Conservation (phyloP, 2,113 vertebrate genomes). For the Eurystomus gularis region DNA sequence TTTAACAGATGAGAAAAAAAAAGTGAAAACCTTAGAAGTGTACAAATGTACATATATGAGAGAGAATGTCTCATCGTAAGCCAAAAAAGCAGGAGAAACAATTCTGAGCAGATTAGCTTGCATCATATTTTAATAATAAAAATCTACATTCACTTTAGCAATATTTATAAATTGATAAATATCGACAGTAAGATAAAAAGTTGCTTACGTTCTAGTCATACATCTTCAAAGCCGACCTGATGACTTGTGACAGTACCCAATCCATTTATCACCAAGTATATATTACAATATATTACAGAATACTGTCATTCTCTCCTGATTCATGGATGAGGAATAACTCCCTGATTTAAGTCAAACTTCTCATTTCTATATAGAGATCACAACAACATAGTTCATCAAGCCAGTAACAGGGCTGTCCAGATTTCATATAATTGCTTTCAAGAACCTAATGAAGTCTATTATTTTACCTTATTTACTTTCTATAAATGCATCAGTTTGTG, state of each 20-base stretch:
- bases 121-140: conserved; percentile 42
- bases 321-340: conserved; percentile 27
- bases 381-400: conserved; percentile 37
- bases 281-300: conserved; percentile 59
- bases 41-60: background rate
- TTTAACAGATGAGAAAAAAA: conserved; percentile 69
- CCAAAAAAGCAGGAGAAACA: background rate
- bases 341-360: conserved; percentile 51
- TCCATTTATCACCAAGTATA: conserved; percentile 54
- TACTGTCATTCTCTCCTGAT: conserved; percentile 44
- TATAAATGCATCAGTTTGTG: background rate
- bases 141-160: conserved; percentile 29
- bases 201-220: conserved; percentile 29
- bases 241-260: conserved; percentile 53
- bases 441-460: background rate
- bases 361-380: conserved; percentile 36
- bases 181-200: conserved; percentile 41
- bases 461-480: conserved; percentile 13
- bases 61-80: background rate
- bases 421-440: background rate
- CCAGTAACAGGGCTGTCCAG: background rate
- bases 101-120: background rate
- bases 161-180: conserved; percentile 50
- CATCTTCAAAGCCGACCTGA: conserved; percentile 45
- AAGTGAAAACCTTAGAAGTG: conserved; percentile 45